Base-by-base conservation (phyloP, 2,888 invertebrate species). In the Agonopterix alstromeriana region DNA sequence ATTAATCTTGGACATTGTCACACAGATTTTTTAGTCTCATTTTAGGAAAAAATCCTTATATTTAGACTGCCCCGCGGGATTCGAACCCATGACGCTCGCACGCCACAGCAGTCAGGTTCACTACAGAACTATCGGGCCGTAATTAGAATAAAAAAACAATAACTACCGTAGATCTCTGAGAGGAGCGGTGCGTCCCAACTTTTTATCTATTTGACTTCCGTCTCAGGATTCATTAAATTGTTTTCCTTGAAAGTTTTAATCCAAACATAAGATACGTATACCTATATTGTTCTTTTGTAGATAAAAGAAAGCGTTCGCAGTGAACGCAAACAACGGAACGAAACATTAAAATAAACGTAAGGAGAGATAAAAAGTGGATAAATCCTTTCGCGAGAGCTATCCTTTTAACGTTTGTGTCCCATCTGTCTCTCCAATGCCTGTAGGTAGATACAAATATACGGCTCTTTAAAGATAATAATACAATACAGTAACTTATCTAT, bases 221-320 rank as follows among this genome's bases (percentile, higher is more conserved):
- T 60, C 54, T 17, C 60, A 57, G 58, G 61, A 63, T 67, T 65
- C 57, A 64, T 64, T 65, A 63, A 65, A 67, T 59, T 62, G 60
- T 60, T 67, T 64, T 62, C 61, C 58, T 53, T 51, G 48, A 55
- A 67, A 70, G 57, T 61, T 70, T 65, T 68, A 62, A 66, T 66
- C 62, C 54, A 48, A 45, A 47, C 49, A 50, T 46, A 52, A 52
- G 52, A 45, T 50, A 51, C 38, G 9, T 38, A 9, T 38, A 38
- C n/a, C 38, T 38, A 27, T 7, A 27, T 27, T 38, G 38, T n/a
- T 38, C 10, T 38, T n/a, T 38, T 38, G 38, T 38, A 38, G 38
- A n/a, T 9, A 27, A 45, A 41, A 41, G 36, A 44, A 48, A 44
- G 35, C 35, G 45, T 49, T 43, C 45, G 42, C 46, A 35, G 42